Conservation (phyloP, 2,113 vertebrate genomes). For the Euleptes europaea region DNA sequence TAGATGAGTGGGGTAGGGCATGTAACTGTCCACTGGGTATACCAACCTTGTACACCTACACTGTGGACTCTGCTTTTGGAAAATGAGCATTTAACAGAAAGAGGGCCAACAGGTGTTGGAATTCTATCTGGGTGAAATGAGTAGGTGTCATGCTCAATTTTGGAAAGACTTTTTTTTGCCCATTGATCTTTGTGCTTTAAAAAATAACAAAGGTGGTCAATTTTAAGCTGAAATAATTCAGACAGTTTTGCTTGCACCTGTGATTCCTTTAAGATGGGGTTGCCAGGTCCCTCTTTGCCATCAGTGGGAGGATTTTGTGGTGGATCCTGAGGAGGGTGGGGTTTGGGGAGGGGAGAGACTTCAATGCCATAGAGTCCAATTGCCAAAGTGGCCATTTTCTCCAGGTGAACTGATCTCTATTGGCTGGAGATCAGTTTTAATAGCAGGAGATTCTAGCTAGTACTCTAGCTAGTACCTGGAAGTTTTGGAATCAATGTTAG, state of each 20-base stretch:
- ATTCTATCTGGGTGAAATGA: neutral
- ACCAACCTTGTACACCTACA: neutral
- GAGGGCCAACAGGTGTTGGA: neutral
- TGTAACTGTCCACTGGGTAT: neutral
- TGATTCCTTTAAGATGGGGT: neutral
- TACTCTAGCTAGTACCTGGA: too few relatives aligned
- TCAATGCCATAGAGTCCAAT: too few relatives aligned
- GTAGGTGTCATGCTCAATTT: neutral
- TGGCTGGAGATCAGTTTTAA: too few relatives aligned
- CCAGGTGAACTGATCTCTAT: too few relatives aligned
- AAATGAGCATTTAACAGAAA: constrained; percentile 10
- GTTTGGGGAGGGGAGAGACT: too few relatives aligned
- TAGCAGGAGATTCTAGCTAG: too few relatives aligned
- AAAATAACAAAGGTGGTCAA: neutral
- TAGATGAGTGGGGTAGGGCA: neutral
- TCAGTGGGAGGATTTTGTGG: too few relatives aligned
- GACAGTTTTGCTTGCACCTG: neutral
- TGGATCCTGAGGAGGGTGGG: too few relatives aligned
- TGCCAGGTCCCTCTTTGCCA: too few relatives aligned
- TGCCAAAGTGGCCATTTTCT: too few relatives aligned
- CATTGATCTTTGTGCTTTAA: constrained; percentile 9
- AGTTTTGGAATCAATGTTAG: too few relatives aligned
- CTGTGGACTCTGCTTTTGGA: neutral
- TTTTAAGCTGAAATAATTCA: neutral
- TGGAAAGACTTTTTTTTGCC: constrained; percentile 10